Evolutionary conservation across 2,113 vertebrate genomes (phyloP).

Genomic region (Cynocephalus volans): DNA sequence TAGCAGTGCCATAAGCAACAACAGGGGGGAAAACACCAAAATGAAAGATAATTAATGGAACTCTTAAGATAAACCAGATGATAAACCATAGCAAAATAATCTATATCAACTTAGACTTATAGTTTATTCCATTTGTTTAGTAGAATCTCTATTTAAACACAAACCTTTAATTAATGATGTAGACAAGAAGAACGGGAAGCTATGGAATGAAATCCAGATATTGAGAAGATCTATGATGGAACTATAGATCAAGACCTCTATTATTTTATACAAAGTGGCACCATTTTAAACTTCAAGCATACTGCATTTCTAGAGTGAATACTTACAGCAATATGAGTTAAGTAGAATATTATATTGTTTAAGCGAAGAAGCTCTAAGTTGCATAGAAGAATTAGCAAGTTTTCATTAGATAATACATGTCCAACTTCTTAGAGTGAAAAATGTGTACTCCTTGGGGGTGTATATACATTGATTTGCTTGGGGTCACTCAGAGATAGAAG

Average conservation of each 20-base stretch:
- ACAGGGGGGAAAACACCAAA: not conserved
- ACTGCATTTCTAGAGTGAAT: not conserved
- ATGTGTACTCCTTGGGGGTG: not conserved
- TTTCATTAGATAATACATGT: not conserved
- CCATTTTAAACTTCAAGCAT: not conserved
- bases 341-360: not conserved
- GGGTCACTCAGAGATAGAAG: not conserved
- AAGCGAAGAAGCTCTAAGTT: not conserved
- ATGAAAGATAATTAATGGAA: not conserved
- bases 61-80: not conserved
- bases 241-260: not conserved
- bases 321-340: not conserved
- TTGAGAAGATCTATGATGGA: not conserved
- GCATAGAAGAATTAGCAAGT: not conserved
- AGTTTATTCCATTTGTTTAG: not conserved
- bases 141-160: not conserved
- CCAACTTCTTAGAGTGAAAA: not conserved
- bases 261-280: not conserved
- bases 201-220: conserved; percentile 16
- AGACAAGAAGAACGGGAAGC: not conserved
- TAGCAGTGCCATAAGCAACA: not conserved
- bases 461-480: not conserved
- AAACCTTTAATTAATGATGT: not conserved
- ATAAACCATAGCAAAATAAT: not conserved
- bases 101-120: not conserved